Evolutionary conservation across 1,140 invertebrate genomes (phyloP).

Genomic region (Cataglyphis hispanica): DNA sequence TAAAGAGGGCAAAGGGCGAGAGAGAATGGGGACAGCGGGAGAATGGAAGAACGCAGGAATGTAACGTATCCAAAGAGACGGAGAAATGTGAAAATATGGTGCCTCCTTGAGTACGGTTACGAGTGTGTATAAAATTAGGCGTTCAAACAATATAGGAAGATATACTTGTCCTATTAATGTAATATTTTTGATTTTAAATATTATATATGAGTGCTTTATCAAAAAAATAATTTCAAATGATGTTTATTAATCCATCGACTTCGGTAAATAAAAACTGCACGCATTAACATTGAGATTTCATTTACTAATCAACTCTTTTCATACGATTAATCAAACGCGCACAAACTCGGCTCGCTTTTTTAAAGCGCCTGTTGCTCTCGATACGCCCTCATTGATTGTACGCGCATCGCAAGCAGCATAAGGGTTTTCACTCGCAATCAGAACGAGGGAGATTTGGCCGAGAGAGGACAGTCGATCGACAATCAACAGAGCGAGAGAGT

Average conservation of each 20-base stretch:
- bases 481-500: background rate
- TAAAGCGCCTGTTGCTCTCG: background rate
- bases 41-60: slow-evolving; percentile 48
- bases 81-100: slow-evolving; percentile 60
- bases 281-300: background rate
- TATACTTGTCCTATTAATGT: background rate
- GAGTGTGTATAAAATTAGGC: background rate
- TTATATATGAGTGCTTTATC: background rate
- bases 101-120: slow-evolving; percentile 3
- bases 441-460: background rate
- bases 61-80: slow-evolving; percentile 58
- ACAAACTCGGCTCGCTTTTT: background rate
- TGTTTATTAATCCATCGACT: background rate
- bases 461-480: background rate
- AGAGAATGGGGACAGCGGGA: slow-evolving; percentile 18
- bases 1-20: slow-evolving; percentile 54
- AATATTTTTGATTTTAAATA: background rate
- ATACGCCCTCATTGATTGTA: slow-evolving; percentile 28
- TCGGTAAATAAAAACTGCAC: background rate
- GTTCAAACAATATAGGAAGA: slow-evolving; percentile 3
- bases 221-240: background rate
- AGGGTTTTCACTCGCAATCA: slow-evolving; percentile 47
- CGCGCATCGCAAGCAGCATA: slow-evolving; percentile 17
- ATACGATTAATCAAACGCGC: slow-evolving; percentile 22
- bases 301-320: slow-evolving; percentile 16